Evolutionary conservation across 2,888 invertebrate species (phyloP), one percentile per base, ranked within the genome.

Genomic region (Cancer borealis): DNA sequence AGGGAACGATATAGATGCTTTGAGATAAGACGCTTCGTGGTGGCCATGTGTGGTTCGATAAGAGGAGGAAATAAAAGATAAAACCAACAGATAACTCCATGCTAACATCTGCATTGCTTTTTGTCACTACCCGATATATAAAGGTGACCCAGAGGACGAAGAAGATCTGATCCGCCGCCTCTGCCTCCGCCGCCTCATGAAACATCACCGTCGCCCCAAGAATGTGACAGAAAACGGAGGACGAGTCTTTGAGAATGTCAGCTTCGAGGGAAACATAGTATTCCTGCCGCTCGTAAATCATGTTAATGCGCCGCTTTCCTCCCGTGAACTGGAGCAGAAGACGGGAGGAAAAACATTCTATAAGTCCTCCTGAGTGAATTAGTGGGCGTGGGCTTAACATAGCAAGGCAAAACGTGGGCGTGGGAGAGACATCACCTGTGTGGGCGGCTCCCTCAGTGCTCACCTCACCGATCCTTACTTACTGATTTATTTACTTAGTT

Each of bases 141-240:
- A 6, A 8, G 30, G 30, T 79, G 1, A 6, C 4, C 30, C 79
- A 79, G 2, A 8, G 79, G 3, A 30, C 30, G 21, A 0, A 12
- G 30, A 30, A 79, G 12, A 1, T 17, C 6, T 30, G 30, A 79
- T 6, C 30, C 21, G 10, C 6, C 79, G 8, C 30, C 30, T 2
- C 6, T 79, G 26, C 26, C 79, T 79, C 79, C 10, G 66, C 66
- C 30, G 79, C 30, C 26, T 3, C 79, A 1, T 12, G 79, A 79
- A 14, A 26, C 79, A 79, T 79, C 79, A 2, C 10, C 79, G 79
- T 26, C 79, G 30, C 79, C 30, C 79, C 79, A 4, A 79, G 30
- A 79, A 79, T 79, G 79, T 12, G 79, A 30, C 30, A 79, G 79
- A 79, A 79, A 79, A 79, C 30, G 79, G 79, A 79, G 79, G 79